A percentile compares a stretch with the other conserved stretches of the same genome.
Evolutionary conservation across 2,797 vertebrate species (phyloP).

Genomic region (Phrynocephalus forsythii): DNA sequence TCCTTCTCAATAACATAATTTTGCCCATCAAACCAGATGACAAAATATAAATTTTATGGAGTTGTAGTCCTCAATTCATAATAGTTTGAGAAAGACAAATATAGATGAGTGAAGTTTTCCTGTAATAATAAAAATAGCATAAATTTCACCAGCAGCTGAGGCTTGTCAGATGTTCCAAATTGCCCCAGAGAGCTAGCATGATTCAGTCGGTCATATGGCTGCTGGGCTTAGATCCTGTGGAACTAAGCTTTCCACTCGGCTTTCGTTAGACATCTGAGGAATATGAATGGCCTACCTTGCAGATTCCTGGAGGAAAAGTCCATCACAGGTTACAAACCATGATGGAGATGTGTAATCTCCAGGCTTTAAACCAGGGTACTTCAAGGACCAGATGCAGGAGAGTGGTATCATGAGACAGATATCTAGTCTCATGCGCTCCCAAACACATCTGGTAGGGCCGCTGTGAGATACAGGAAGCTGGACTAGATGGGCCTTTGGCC

Average conservation of each 20-base stretch:
- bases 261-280: background rate
- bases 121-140: conserved; percentile 67
- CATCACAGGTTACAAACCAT: too few species aligned
- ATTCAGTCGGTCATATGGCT: background rate
- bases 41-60: conserved; percentile 77
- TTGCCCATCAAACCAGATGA: conserved; percentile 73
- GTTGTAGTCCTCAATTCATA: conserved; percentile 76
- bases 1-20: conserved; percentile 73
- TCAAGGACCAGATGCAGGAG: too few species aligned
- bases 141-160: conserved; percentile 57
- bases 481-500: too few species aligned
- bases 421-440: too few species aligned
- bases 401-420: too few species aligned
- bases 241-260: background rate
- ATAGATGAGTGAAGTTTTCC: conserved; percentile 66
- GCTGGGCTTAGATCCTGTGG: background rate
- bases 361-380: too few species aligned
- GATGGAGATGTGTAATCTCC: too few species aligned
- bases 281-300: background rate
- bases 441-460: too few species aligned
- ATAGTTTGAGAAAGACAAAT: conserved; percentile 73
- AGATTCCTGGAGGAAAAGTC: too few species aligned
- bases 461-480: too few species aligned
- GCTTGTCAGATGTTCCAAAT: conserved; percentile 62
- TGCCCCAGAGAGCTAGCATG: conserved; percentile 30